Percentiles rank a stretch among this genome's conserved stretches.
Evolutionary conservation across 1,140 invertebrate genomes (phyloP).

Genomic region (Planococcus citri): DNA sequence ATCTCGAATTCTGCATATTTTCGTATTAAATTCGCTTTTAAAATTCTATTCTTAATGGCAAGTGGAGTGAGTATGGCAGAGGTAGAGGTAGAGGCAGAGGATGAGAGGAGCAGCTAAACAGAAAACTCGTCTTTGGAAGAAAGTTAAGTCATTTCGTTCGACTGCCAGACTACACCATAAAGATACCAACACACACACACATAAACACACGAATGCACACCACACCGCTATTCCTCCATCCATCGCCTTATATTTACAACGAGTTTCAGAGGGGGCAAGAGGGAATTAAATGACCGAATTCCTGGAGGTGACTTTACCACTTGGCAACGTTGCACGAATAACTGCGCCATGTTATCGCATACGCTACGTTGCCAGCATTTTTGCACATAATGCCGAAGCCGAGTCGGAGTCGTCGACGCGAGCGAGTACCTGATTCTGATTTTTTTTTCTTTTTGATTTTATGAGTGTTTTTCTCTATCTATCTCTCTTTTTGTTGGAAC

Average conservation of each 20-base stretch:
- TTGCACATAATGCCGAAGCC: neutral
- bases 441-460: too few species aligned
- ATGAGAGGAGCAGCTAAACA: too few species aligned
- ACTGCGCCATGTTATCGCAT: neutral
- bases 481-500: too few species aligned
- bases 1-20: too few species aligned
- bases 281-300: neutral
- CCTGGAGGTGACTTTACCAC: neutral
- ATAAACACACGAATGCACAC: neutral
- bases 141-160: neutral
- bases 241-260: conserved; percentile 2
- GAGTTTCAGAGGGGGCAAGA: neutral
- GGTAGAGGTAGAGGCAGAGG: too few species aligned
- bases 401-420: too few species aligned
- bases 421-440: too few species aligned
- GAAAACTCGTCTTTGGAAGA: neutral
- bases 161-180: neutral
- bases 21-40: too few species aligned
- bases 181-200: neutral
- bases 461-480: too few species aligned
- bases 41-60: too few species aligned
- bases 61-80: too few species aligned
- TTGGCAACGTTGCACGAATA: neutral
- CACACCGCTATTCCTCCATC: neutral
- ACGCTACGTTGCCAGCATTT: neutral